Base-by-base conservation (phyloP, 2,113 vertebrate genomes). In the Zosterops pallidus region DNA sequence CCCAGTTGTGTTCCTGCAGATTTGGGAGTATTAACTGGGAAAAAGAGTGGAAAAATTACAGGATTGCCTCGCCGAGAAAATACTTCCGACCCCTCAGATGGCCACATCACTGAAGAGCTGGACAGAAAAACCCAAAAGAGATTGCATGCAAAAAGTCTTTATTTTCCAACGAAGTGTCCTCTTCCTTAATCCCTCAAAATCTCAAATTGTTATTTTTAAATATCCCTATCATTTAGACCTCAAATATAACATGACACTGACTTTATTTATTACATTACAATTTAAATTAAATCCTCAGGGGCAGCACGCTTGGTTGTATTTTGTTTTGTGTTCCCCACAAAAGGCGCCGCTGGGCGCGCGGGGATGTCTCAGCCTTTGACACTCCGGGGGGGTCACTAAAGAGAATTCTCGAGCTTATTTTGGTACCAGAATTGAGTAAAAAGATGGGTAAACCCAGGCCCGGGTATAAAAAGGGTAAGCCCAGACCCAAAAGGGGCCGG, bases 281-380 rank as follows among this genome's bases (percentile, higher is more conserved):
- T 20, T 12, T 9, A 15, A 64, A 24, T 47, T 10, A 29, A 68
- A 53, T 9, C 26, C 37, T 3, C 26, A 2, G 24, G 4, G 12
- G 14, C 44, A 14, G 49, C 19, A 31, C 8, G 1, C 18, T 19
- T 10, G 5, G 4, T 3, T 5, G 21, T 6, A 1, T 4, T n/a
- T 7, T 8, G 15, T 53, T 55, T 82, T 29, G 16, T 5, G 42
- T 18, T 5, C n/a, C 1, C 4, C 25, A n/a, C 23, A 33, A 14
- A 29, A 23, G 9, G 14, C 6, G 0, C 12, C 0, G 9, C 14
- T 9, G 57, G 42, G 14, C 24, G 17, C 1, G 14, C 1, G 3
- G 31, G 28, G 21, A 5, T 6, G 26, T 2, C 33, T 29, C 56
- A 16, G 21, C 31, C 12, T 11, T 19, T 6, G 8, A 12, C 2